Percentiles rank a stretch among this genome's conserved stretches.
phyloP scores from a whole-genome alignment of 2,113 vertebrate genomes.

The Lucifuga dentata region DNA sequence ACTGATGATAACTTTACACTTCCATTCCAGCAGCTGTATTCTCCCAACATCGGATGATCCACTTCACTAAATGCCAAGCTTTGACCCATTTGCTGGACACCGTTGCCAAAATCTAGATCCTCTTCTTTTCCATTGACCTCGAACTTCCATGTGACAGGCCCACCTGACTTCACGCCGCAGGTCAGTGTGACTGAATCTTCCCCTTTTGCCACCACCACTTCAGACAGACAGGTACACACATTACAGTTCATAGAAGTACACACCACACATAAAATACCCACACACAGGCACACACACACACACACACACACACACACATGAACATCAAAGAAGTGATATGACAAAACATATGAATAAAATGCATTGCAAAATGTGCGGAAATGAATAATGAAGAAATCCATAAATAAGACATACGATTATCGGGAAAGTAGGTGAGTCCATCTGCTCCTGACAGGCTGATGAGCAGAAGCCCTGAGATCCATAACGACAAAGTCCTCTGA shows the following conservation, averaged over 20 bases:
- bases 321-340: not conserved
- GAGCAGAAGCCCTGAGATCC: slow-evolving; percentile 53
- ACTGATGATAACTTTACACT: slow-evolving; percentile 56
- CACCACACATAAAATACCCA: slow-evolving; percentile 15
- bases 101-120: accelerated
- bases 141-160: slow-evolving; percentile 59
- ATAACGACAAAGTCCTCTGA: slow-evolving; percentile 37
- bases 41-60: slow-evolving; percentile 43
- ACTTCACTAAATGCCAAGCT: slow-evolving; percentile 30
- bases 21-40: slow-evolving; percentile 79
- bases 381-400: not conserved
- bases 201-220: slow-evolving; percentile 50
- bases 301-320: slow-evolving; percentile 1
- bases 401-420: slow-evolving; percentile 57
- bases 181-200: slow-evolving; percentile 39
- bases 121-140: accelerated
- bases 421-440: slow-evolving; percentile 51
- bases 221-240: slow-evolving; percentile 6
- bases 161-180: slow-evolving; percentile 27
- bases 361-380: too few species aligned
- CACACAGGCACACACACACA: not conserved
- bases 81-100: not conserved
- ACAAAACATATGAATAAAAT: not conserved
- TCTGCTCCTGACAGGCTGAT: slow-evolving; percentile 27
- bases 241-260: too few species aligned